These are phyloP conservation scores for Danio choprae DNA, from an alignment of 2,797 vertebrate species.

Conservation along the genomic window DNA sequence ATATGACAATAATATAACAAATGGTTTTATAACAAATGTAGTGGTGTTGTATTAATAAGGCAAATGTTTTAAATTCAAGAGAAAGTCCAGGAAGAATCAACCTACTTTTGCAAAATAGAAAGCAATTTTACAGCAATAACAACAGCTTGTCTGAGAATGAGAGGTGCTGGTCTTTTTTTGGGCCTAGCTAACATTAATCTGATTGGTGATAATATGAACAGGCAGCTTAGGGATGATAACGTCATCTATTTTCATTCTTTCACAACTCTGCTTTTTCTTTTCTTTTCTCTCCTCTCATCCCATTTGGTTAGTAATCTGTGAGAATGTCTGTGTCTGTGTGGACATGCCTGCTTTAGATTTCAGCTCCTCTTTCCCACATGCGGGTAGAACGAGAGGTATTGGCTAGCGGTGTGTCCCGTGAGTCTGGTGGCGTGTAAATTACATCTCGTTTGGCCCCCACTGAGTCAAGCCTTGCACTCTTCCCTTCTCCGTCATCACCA, in stretches of 20 bases:
- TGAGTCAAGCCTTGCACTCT: constrained; percentile 59
- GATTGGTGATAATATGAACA: constrained; percentile 55
- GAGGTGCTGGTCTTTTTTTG: constrained; percentile 34
- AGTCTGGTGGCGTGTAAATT: constrained; percentile 78
- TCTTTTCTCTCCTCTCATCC: constrained; percentile 10
- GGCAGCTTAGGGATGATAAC: constrained; percentile 37
- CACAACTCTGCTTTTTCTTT: constrained; percentile 6
- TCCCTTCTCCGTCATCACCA: constrained; percentile 62
- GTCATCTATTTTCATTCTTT: constrained; percentile 37
- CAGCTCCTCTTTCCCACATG: constrained; percentile 66
- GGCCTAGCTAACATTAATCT: constrained; percentile 44
- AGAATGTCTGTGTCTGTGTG: constrained; percentile 25
- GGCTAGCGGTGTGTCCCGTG: constrained; percentile 68
- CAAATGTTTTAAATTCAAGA: neutral
- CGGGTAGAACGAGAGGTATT: constrained; percentile 70
- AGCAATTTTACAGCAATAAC: constrained; percentile 28
- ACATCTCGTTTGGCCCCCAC: constrained; percentile 71
- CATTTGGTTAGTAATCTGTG: constrained; percentile 18
- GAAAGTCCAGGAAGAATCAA: neutral
- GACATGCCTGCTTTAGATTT: constrained; percentile 64
- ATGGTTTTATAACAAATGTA: neutral
- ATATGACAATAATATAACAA: too few species aligned
- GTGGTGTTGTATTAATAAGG: neutral
- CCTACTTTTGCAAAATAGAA: neutral
- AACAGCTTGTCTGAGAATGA: constrained; percentile 27